Base-by-base conservation (phyloP, 2,888 invertebrate species). In the Lypha dubia region DNA sequence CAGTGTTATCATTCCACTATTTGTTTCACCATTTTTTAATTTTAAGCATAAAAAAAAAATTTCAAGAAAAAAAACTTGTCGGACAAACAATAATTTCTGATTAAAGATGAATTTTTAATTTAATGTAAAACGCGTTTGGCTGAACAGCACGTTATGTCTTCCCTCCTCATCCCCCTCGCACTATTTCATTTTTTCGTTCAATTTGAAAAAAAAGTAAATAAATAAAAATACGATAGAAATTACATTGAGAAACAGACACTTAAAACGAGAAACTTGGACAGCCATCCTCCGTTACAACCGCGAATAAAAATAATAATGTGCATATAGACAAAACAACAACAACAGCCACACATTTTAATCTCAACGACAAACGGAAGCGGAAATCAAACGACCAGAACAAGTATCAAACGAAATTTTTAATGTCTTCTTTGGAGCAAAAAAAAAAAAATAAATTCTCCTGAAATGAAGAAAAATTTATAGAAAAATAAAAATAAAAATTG, bases 91-190 rank as follows among this genome's bases (percentile, higher is more conserved):
- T 91, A 90, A 90, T 91, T 91, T 90, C 90, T 90, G 91, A 91
- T 90, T 90, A 90, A 90, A 90, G 90, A 90, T 90, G 90, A 91
- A 91, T 90, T 90, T 90, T 90, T 90, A 90, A 90, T 90, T 87
- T 87, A 86, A 87, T 87, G 84, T 83, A 53, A 77, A 70, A 71
- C 67, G 79, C 76, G 67, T 79, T 73, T 74, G 65, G 58, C 53
- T 79, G 71, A 62, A 77, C 73, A 71, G 77, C 76, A 84, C 62
- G 80, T 68, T 49, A 60, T 74, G 8, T 20, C 49, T 49, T 24
- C 71, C 35, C 20, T 62, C 24, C 5, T 13, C 24, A 24, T 53
- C 6, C 6, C 20, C 0, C 2, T 28, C 24, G 1, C 22, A n/a
- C 11, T 3, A 9, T 11, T 2, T 38, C 38, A 9, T 38, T 38